phyloP scores from a whole-genome alignment of 1,140 invertebrate genomes.

The Oryctes rhinoceros region DNA sequence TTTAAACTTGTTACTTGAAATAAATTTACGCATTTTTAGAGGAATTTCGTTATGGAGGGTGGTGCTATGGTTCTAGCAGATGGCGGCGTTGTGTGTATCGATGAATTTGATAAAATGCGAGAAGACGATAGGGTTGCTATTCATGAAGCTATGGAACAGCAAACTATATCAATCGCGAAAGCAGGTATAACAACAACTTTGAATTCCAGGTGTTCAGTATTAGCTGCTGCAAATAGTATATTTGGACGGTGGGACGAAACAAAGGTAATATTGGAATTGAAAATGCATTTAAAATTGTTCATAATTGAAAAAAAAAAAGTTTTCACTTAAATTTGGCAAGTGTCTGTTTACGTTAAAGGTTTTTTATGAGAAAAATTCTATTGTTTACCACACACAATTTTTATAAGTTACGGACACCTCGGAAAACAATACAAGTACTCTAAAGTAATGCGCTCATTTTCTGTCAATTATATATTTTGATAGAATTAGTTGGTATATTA shows the following conservation, averaged over 20 bases:
- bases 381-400: no score
- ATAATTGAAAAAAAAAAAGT: no score
- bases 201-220: constrained; percentile 97
- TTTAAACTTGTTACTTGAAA: not conserved
- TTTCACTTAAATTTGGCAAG: no score
- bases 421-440: no score
- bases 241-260: constrained; percentile 99
- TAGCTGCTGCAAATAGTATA: constrained; percentile 98
- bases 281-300: no score
- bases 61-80: constrained; percentile 99
- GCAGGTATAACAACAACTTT: constrained; percentile 99
- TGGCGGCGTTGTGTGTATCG: constrained; percentile 99
- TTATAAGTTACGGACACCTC: no score
- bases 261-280: constrained; percentile 65
- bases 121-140: constrained; percentile 99
- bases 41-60: constrained; percentile 99
- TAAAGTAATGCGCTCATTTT: no score
- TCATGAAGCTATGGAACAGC: constrained; percentile 99
- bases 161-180: constrained; percentile 99
- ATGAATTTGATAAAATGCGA: constrained; percentile 99
- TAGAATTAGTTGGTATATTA: no score
- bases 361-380: no score
- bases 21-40: constrained; percentile 64
- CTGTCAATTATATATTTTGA: no score
- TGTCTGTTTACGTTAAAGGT: no score